These are phyloP conservation scores for Microtus obscurus DNA, from an alignment of 2,797 vertebrate species.

Conservation along the genomic window DNA sequence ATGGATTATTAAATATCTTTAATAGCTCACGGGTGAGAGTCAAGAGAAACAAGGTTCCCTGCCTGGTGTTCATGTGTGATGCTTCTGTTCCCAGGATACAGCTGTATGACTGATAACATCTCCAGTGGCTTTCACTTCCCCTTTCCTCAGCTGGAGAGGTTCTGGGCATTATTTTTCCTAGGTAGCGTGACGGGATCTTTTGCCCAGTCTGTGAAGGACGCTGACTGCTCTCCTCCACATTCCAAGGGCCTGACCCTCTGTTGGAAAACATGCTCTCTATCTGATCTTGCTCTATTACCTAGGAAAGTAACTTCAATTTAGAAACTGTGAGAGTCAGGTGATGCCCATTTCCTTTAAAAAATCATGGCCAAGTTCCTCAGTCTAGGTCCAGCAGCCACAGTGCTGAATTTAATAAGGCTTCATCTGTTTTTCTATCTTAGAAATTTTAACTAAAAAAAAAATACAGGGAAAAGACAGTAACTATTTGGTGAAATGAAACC, in stretches of 20 bases:
- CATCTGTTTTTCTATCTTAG: constrained; percentile 22
- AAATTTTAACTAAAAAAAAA: not conserved
- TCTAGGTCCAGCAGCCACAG: not conserved
- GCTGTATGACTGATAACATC: no score
- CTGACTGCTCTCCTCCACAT: not conserved
- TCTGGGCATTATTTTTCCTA: not conserved
- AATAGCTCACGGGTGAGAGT: not conserved
- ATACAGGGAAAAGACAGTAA: not conserved
- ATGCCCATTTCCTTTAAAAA: not conserved
- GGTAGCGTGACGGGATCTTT: not conserved
- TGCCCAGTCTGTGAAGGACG: not conserved
- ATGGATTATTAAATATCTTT: not conserved
- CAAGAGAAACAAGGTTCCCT: not conserved
- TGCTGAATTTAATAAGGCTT: not conserved
- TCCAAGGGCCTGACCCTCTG: not conserved
- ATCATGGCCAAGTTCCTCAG: not conserved
- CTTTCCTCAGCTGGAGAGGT: not conserved
- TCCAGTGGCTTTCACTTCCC: not conserved
- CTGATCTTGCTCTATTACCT: not conserved
- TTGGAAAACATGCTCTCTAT: not conserved
- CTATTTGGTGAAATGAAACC: not conserved
- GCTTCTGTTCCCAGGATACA: not conserved
- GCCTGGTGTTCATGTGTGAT: not conserved
- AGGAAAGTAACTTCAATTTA: not conserved
- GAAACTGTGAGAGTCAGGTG: not conserved